Evolutionary conservation across 2,888 invertebrate genomes (phyloP).

Genomic region (Eupithecia abbreviata): DNA sequence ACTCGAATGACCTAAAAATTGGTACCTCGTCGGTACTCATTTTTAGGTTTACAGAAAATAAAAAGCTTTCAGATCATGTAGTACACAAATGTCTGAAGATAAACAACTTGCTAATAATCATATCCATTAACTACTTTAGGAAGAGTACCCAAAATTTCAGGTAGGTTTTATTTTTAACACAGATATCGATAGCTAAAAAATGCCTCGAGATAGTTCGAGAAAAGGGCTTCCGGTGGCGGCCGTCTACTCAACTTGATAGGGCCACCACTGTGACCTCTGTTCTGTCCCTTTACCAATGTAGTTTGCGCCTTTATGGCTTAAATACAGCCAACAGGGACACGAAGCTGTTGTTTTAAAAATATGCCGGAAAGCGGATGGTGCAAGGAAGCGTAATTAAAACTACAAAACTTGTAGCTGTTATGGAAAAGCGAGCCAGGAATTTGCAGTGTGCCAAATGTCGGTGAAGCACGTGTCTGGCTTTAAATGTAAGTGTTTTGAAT

Average conservation of each 20-base stretch:
- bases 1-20: not conserved
- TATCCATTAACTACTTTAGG: too few relatives aligned
- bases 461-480: constrained; percentile 70
- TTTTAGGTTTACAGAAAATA: not conserved
- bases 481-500: not conserved
- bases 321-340: not conserved
- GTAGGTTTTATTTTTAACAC: too few relatives aligned
- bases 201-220: too few relatives aligned
- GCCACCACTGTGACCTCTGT: too few relatives aligned
- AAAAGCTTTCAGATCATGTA: not conserved
- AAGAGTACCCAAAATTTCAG: too few relatives aligned
- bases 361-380: constrained; percentile 51
- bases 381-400: constrained; percentile 76
- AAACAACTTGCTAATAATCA: not conserved
- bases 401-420: constrained; percentile 73
- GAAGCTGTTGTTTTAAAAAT: constrained; percentile 51
- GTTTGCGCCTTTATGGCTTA: not conserved
- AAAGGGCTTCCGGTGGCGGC: too few relatives aligned
- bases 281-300: too few relatives aligned
- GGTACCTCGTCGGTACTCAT: too few relatives aligned
- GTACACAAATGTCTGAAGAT: not conserved
- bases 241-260: too few relatives aligned
- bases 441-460: constrained; percentile 78
- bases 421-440: constrained; percentile 63
- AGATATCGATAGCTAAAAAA: too few relatives aligned